Percentiles rank a stretch among this genome's conserved stretches.
phyloP scores from a whole-genome alignment of 2,888 invertebrate genomes.

The Scaptomyza caliginosa region DNA sequence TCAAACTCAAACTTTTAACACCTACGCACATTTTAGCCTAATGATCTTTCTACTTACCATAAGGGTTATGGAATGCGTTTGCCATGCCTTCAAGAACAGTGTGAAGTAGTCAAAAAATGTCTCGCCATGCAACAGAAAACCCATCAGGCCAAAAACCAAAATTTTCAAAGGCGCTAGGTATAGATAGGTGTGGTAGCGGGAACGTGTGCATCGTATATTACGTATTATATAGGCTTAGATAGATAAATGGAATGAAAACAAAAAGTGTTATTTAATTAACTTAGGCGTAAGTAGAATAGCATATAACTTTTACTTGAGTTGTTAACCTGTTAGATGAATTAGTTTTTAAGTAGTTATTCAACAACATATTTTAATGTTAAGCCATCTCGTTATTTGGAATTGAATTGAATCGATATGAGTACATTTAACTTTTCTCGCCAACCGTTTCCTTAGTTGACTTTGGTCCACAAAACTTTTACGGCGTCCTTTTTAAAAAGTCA shows the following conservation, averaged over 20 bases:
- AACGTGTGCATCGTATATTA: slow-evolving; percentile 86
- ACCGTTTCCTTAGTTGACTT: too few species aligned
- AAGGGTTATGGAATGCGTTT: slow-evolving; percentile 85
- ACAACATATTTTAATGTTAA: too few species aligned
- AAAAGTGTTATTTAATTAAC: neutral
- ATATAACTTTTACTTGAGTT: too few species aligned
- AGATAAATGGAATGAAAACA: neutral
- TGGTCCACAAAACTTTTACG: too few species aligned
- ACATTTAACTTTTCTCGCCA: too few species aligned
- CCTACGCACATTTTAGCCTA: neutral
- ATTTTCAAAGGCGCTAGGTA: slow-evolving; percentile 91
- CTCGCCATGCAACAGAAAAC: slow-evolving; percentile 85
- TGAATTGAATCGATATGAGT: too few species aligned
- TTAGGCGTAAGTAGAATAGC: too few species aligned
- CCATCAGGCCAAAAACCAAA: slow-evolving; percentile 88
- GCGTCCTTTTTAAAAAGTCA: too few species aligned
- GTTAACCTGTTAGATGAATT: too few species aligned
- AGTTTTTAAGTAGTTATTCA: too few species aligned
- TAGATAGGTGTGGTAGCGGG: slow-evolving; percentile 90
- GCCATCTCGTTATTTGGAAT: too few species aligned
- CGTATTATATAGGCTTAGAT: slow-evolving; percentile 77
- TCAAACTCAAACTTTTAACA: neutral
- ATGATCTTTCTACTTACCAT: slow-evolving; percentile 83
- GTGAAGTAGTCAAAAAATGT: slow-evolving; percentile 84
- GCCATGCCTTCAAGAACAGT: slow-evolving; percentile 85